These are phyloP conservation scores for Octodon degus DNA, from an alignment of 2,113 vertebrate species.

Conservation along the genomic window DNA sequence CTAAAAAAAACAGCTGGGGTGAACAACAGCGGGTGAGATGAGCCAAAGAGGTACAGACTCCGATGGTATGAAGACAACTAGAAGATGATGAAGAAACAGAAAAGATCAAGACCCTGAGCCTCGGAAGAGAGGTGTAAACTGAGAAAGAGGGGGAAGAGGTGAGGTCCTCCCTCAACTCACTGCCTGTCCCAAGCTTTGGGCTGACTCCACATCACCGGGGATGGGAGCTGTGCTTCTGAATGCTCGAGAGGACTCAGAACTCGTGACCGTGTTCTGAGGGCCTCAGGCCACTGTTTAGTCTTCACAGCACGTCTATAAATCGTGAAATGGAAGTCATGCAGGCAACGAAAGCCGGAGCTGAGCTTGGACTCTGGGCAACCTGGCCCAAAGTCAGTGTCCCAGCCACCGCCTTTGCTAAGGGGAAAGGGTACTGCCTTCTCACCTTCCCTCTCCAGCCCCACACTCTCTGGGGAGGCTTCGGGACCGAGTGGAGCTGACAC, in stretches of 20 bases:
- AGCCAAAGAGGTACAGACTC: background rate
- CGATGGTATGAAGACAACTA: background rate
- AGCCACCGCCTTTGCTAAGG: background rate
- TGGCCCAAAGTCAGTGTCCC: background rate
- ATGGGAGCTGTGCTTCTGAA: background rate
- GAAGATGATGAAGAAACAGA: background rate
- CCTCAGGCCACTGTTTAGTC: background rate
- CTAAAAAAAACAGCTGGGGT: background rate
- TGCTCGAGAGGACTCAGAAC: background rate
- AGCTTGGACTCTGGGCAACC: background rate
- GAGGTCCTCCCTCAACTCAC: background rate
- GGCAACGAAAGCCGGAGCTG: background rate
- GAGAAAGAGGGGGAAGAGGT: accelerated
- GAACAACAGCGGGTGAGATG: background rate
- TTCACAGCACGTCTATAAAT: background rate
- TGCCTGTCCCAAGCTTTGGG: background rate
- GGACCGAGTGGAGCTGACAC: accelerated
- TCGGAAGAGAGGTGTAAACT: background rate
- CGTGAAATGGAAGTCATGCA: background rate
- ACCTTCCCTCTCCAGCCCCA: background rate
- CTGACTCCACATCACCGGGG: background rate
- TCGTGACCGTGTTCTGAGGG: background rate
- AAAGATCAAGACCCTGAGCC: background rate
- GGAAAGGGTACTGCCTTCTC: background rate
- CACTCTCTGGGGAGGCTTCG: background rate